These are phyloP conservation scores for Pseudomyrmex sp. DNA, from an alignment of 1,140 invertebrate species.

Conservation along the genomic window DNA sequence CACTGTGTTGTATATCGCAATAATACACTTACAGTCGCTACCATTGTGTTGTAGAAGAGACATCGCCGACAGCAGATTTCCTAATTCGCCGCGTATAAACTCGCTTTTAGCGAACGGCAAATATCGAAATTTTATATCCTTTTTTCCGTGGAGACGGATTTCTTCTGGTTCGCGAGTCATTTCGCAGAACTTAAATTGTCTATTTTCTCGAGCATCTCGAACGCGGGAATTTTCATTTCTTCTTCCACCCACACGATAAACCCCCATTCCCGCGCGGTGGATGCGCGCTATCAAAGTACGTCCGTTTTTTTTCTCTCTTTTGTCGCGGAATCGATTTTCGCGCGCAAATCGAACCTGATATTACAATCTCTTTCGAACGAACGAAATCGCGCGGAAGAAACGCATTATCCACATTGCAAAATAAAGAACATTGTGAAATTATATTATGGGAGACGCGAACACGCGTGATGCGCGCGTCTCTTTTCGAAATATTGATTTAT, in stretches of 20 bases:
- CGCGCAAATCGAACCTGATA: conserved; percentile 24
- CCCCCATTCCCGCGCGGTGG: neutral
- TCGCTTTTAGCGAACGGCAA: neutral
- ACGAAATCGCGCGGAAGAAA: conserved; percentile 12
- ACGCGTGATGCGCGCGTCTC: neutral
- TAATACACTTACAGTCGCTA: neutral
- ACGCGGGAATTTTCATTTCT: conserved; percentile 35
- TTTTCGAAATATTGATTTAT: neutral
- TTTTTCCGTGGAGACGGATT: neutral
- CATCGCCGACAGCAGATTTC: neutral
- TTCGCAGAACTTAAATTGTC: conserved; percentile 59
- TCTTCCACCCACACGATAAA: neutral
- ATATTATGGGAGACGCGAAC: neutral
- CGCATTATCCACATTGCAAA: neutral
- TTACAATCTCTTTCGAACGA: neutral
- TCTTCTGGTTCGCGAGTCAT: conserved; percentile 3
- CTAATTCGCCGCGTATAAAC: neutral
- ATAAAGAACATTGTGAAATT: conserved; percentile 20
- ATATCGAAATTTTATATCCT: conserved; percentile 10
- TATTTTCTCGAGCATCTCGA: conserved; percentile 49
- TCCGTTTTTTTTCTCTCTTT: conserved; percentile 38
- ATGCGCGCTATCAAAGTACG: conserved; percentile 47
- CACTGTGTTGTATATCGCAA: neutral
- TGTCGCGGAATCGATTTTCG: neutral
- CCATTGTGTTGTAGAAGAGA: too few species aligned